These are phyloP conservation scores for Apostichopus californicus DNA, from an alignment of 35 echinoderm and acorn worm genomes.

Conservation along the genomic window DNA sequence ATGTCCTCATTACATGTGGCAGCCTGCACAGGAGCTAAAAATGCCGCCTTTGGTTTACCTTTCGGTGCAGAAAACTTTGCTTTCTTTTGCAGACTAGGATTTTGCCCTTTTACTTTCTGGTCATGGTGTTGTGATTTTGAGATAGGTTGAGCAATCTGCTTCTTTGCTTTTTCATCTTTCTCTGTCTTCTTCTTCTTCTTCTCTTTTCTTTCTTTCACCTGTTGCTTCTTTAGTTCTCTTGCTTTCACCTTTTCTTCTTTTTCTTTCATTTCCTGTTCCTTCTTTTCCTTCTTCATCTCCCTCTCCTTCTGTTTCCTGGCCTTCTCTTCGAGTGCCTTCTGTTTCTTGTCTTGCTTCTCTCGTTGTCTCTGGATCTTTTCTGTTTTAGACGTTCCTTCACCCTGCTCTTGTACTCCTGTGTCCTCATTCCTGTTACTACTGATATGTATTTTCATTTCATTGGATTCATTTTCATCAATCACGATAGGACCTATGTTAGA, in stretches of 20 bases:
- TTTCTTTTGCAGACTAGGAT: conserved; percentile 5
- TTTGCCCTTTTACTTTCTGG: background rate
- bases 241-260: conserved; percentile 5
- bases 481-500: too few relatives aligned
- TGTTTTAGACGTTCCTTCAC: background rate
- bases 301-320: conserved; percentile 36
- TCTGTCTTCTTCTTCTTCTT: conserved; percentile 44
- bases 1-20: background rate
- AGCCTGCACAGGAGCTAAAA: background rate
- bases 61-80: conserved; percentile 37
- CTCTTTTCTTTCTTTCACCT: conserved; percentile 32
- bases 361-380: conserved; percentile 6
- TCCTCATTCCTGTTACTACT: background rate
- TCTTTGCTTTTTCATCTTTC: conserved; percentile 21
- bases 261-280: conserved; percentile 23
- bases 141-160: background rate
- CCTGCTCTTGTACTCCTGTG: background rate
- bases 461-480: background rate
- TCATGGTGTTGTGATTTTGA: background rate
- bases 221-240: conserved; percentile 1
- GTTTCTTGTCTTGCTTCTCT: background rate
- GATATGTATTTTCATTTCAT: background rate
- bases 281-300: conserved; percentile 28
- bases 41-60: conserved; percentile 11
- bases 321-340: background rate